Evolutionary conservation across 2,888 invertebrate species (phyloP), one percentile per base, ranked within the genome.

Genomic region (Acanthosepion pharaonis): DNA sequence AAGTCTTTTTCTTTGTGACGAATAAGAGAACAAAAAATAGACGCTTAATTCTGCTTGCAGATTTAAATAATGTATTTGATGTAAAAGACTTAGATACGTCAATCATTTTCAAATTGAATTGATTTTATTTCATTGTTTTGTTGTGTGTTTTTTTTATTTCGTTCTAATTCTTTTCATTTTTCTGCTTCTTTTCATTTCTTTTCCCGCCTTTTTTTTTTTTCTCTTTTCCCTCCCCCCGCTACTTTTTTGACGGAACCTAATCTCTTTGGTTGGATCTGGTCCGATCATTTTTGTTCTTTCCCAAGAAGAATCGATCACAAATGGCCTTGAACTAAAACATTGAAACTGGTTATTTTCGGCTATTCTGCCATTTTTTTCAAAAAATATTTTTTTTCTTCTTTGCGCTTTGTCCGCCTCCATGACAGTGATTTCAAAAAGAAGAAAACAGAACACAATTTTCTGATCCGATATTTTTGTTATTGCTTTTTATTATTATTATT

Each of bases 51-150:
- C 78, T n/a, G 78, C 78, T 15, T n/a, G n/a, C 78, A 78, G 78
- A n/a, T 78, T 78, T 78, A 78, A 78, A 78, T 78, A 78, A 78
- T 78, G 78, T 78, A 78, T 78, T 78, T 78, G 78, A 78, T 78
- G 78, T 78, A 78, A 78, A 78, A 78, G n/a, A 78, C 78, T 78
- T 78, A 78, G 78, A 78, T 78, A 78, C 78, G 78, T 78, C 78
- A 78, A 78, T 78, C 78, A 78, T 78, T 78, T 78, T 78, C 78
- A 78, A 78, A 78, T 78, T 78, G 78, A 78, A 78, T 78, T 78
- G 78, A 78, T 78, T 78, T 78, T 78, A 11, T 33, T 78, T n/a
- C 9, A 25, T 78, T 78, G 20, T 25, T 8, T 78, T 33, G 15
- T 33, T 33, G n/a, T 78, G n/a, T n/a, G 18, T n/a, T n/a, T n/a